Evolutionary conservation across 2,113 vertebrate species (phyloP).

Genomic region (Paradisaea rubra): DNA sequence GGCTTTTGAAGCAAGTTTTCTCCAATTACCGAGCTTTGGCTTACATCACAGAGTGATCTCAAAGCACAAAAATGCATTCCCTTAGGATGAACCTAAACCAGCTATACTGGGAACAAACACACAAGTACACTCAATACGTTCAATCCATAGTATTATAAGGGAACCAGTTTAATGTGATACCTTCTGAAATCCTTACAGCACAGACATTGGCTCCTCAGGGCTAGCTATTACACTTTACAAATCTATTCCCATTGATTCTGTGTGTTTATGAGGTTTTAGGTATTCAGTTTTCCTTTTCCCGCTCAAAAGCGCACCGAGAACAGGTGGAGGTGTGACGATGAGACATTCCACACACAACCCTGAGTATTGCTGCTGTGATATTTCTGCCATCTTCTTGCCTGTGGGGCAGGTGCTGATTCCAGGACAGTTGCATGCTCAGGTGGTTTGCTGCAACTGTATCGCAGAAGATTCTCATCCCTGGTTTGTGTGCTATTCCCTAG

Average conservation of each 20-base stretch:
- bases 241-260: not conserved
- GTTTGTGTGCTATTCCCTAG: not conserved
- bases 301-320: fast-evolving
- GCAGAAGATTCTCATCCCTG: not conserved
- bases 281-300: not conserved
- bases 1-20: not conserved
- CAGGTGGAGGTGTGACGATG: fast-evolving
- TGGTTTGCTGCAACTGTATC: not conserved
- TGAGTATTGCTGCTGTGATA: not conserved
- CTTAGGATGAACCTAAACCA: not conserved
- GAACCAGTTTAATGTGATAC: not conserved
- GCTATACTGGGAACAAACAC: not conserved
- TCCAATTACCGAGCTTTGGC: not conserved
- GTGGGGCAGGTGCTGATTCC: not conserved
- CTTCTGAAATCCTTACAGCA: not conserved
- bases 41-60: not conserved
- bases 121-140: not conserved
- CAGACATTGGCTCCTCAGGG: not conserved
- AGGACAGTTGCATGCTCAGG: not conserved
- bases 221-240: not conserved
- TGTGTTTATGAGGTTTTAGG: not conserved
- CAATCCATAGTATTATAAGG: not conserved
- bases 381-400: not conserved
- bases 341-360: not conserved
- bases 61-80: not conserved